Conservation (phyloP, 2,113 vertebrate genomes). For the Petrocephalus zakoni region DNA sequence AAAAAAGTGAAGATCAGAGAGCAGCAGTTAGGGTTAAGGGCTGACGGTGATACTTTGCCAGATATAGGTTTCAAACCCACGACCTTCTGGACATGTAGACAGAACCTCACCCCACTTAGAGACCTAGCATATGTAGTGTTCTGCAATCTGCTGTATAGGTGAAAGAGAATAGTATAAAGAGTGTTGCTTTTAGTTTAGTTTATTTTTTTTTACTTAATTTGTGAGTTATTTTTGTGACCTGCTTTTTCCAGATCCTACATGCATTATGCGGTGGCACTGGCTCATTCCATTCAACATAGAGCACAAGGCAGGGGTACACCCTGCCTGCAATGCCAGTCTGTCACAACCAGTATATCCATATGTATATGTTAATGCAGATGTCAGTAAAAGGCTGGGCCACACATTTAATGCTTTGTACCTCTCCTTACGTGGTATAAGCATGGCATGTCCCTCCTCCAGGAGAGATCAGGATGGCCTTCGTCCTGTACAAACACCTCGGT, state of each 20-base stretch:
- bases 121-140: not conserved
- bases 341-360: not conserved
- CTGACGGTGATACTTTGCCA: not conserved
- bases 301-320: not conserved
- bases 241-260: not conserved
- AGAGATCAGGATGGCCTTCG: constrained; percentile 93
- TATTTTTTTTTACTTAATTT: not conserved
- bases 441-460: constrained; percentile 57
- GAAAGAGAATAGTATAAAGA: not conserved
- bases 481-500: constrained; percentile 93
- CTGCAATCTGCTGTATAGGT: not conserved
- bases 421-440: not conserved
- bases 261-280: not conserved
- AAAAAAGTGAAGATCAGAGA: not conserved
- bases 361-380: not conserved
- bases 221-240: not conserved
- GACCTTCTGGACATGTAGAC: not conserved
- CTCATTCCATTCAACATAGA: not conserved
- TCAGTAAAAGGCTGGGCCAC: not conserved
- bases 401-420: not conserved
- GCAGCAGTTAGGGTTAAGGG: not conserved
- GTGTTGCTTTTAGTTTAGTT: not conserved
- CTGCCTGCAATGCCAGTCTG: not conserved
- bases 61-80: not conserved
- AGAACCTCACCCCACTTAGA: not conserved